phyloP scores from a whole-genome alignment of 2,888 invertebrate species.

The Andrena flavipes region DNA sequence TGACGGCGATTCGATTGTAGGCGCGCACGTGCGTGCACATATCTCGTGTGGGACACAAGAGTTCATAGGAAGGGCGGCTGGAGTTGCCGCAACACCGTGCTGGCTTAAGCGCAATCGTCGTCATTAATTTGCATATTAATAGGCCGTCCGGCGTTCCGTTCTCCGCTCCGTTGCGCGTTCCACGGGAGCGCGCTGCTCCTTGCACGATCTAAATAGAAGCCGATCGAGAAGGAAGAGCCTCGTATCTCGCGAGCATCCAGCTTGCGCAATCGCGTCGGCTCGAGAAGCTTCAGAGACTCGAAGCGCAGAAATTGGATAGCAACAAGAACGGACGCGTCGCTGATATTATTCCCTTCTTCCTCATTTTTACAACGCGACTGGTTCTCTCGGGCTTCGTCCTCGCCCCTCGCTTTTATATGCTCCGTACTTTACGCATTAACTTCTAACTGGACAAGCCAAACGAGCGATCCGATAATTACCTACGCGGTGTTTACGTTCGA shows the following conservation, averaged over 20 bases:
- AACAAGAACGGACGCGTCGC: neutral
- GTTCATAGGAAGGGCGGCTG: slow-evolving; percentile 23
- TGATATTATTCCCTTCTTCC: neutral
- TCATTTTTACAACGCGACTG: neutral
- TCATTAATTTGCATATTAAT: slow-evolving; percentile 68
- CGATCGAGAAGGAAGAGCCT: slow-evolving; percentile 27
- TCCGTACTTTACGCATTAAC: slow-evolving; percentile 1
- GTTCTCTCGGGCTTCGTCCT: neutral
- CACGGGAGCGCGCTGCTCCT: neutral
- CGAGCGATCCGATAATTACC: slow-evolving; percentile 10
- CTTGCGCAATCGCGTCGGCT: slow-evolving; percentile 33
- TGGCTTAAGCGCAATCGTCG: slow-evolving; percentile 40
- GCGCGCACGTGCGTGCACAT: slow-evolving; percentile 32
- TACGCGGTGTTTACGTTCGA: slow-evolving; percentile 24
- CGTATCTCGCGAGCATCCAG: neutral
- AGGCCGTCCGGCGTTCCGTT: slow-evolving; percentile 30
- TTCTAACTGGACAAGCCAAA: slow-evolving; percentile 10
- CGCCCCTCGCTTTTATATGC: neutral
- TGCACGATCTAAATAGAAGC: slow-evolving; percentile 2
- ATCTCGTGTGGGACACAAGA: slow-evolving; percentile 33
- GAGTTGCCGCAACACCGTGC: slow-evolving; percentile 40
- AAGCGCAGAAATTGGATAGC: neutral
- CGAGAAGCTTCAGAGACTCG: slow-evolving; percentile 25
- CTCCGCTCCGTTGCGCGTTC: slow-evolving; percentile 21
- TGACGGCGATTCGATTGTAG: slow-evolving; percentile 42